Conservation (phyloP, 1,140 invertebrate genomes). For the Halesus radiatus region DNA sequence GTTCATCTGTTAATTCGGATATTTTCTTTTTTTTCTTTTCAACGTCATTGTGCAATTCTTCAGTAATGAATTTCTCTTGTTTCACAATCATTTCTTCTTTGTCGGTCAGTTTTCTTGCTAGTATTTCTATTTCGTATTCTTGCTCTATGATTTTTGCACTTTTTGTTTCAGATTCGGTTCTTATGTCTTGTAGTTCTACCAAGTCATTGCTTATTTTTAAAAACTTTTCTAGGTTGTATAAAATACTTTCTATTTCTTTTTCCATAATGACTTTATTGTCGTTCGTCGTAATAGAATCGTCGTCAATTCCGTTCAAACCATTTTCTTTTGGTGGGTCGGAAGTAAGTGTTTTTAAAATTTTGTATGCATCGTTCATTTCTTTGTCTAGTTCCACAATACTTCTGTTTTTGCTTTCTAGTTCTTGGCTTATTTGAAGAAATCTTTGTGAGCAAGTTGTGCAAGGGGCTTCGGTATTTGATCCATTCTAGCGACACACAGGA, state of each 20-base stretch:
- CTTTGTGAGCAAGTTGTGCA: constrained; percentile 39
- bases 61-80: constrained; percentile 54
- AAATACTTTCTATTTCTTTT: constrained; percentile 44
- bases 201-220: constrained; percentile 36
- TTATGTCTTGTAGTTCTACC: constrained; percentile 39
- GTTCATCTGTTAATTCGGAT: constrained; percentile 66
- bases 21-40: constrained; percentile 65
- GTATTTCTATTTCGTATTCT: constrained; percentile 46
- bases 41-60: constrained; percentile 51
- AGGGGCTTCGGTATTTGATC: constrained; percentile 20
- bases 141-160: constrained; percentile 46
- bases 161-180: constrained; percentile 42
- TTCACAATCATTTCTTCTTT: constrained; percentile 52
- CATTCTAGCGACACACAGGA: constrained; percentile 35
- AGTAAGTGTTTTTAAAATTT: constrained; percentile 39
- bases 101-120: constrained; percentile 32
- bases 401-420: constrained; percentile 56
- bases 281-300: background rate
- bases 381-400: constrained; percentile 48
- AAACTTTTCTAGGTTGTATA: constrained; percentile 46
- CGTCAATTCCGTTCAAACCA: background rate
- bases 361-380: constrained; percentile 45
- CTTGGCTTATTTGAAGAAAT: constrained; percentile 48
- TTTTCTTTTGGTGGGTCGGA: background rate
- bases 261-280: constrained; percentile 33